Percentiles rank a stretch among this genome's conserved stretches.
Conservation (phyloP, 2,888 invertebrate species). For the Antheraea assamensis region DNA sequence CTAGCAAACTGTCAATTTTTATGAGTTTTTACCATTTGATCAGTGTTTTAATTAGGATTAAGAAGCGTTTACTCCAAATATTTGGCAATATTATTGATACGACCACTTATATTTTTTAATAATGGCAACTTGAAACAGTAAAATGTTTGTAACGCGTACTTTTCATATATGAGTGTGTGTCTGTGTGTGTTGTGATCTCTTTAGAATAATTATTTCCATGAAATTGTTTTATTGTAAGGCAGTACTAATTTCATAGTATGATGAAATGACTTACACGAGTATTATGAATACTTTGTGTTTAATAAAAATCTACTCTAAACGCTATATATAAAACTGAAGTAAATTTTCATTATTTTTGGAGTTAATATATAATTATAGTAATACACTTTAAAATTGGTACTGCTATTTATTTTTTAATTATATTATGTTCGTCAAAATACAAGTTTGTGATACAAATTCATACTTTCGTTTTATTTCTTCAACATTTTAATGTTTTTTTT, state of each 20-base stretch:
- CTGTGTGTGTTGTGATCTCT: slow-evolving; percentile 3
- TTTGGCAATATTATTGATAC: too few relatives aligned
- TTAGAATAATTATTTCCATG: not conserved
- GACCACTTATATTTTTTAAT: not conserved
- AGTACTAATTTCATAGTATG: not conserved
- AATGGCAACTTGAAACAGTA: not conserved
- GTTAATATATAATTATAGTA: not conserved
- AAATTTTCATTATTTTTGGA: not conserved
- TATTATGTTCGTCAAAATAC: not conserved
- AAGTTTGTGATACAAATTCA: not conserved
- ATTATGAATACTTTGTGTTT: not conserved
- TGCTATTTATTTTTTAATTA: not conserved
- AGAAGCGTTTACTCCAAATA: too few relatives aligned
- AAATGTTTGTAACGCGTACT: not conserved
- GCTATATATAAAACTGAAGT: not conserved
- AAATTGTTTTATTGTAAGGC: not conserved
- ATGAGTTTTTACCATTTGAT: not conserved
- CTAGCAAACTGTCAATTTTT: not conserved
- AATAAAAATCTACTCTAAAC: not conserved
- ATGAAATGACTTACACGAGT: not conserved
- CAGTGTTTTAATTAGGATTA: not conserved
- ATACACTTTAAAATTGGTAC: not conserved
- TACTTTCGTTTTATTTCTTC: not conserved
- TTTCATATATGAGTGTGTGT: too few relatives aligned
- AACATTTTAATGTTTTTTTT: not conserved